These are phyloP conservation scores for Octopus bimaculoides DNA, from an alignment of 1,140 invertebrate species.

Conservation along the genomic window DNA sequence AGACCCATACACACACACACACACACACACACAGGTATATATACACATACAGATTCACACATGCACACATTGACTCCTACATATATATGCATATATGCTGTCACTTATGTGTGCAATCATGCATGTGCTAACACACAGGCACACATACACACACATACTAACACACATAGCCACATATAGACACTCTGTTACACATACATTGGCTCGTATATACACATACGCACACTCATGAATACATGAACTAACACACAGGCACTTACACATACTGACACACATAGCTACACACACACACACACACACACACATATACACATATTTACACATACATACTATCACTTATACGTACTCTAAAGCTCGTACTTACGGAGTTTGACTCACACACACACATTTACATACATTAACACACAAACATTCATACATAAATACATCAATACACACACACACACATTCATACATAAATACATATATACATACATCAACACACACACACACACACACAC, in stretches of 20 bases:
- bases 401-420: background rate
- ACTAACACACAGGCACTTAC: background rate
- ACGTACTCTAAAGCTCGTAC: background rate
- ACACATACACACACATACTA: background rate
- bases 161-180: background rate
- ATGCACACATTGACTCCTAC: no score
- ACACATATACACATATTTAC: background rate
- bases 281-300: background rate
- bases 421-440: background rate
- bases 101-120: background rate
- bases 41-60: no score
- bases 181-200: background rate
- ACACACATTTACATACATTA: background rate
- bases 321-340: background rate
- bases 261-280: no score
- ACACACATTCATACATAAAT: background rate
- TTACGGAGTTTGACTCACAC: constrained; percentile 10
- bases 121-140: background rate
- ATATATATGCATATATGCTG: no score
- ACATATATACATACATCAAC: background rate
- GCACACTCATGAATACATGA: background rate
- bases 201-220: background rate
- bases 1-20: no score
- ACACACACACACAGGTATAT: no score
- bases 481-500: background rate